A percentile compares a stretch with the other conserved stretches of the same genome.
These are phyloP conservation scores for Hoplodrina blanda DNA, from an alignment of 2,888 invertebrate species.

Conservation along the genomic window DNA sequence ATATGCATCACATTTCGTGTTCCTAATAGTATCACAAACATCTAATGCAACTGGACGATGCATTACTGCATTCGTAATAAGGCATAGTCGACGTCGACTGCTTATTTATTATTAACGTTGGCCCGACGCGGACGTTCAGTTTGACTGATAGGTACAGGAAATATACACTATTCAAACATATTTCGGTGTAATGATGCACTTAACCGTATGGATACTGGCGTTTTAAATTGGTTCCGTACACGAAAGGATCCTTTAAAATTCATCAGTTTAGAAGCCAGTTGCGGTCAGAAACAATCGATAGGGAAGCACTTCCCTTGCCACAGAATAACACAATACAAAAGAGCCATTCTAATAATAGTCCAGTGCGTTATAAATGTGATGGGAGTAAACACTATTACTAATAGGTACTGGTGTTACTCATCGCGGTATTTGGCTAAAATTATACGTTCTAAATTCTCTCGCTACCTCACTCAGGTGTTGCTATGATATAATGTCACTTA, in stretches of 20 bases:
- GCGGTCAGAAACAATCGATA: not conserved
- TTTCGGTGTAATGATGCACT: too few relatives aligned
- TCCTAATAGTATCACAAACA: not conserved
- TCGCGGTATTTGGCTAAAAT: conserved; percentile 84
- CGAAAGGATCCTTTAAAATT: conserved; percentile 1
- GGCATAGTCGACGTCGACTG: not conserved
- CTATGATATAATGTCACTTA: conserved; percentile 49
- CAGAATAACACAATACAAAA: conserved; percentile 36
- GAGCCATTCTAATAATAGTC: conserved; percentile 45
- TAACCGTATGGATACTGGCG: not conserved
- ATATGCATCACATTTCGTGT: conserved; percentile 1
- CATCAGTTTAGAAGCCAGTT: not conserved
- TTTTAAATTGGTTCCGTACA: not conserved
- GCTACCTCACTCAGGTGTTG: conserved; percentile 77
- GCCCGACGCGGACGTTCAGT: not conserved
- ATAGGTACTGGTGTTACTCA: conserved; percentile 77
- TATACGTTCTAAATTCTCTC: conserved; percentile 84
- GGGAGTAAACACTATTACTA: conserved; percentile 64
- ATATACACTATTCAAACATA: not conserved
- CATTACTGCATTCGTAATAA: not conserved
- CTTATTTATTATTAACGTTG: conserved; percentile 12
- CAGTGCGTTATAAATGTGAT: conserved; percentile 61
- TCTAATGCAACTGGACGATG: not conserved
- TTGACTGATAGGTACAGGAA: not conserved
- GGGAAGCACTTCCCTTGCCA: conserved; percentile 1